These are phyloP conservation scores for Hippocampus mohnikei DNA, from an alignment of 2,113 vertebrate species.

Conservation along the genomic window DNA sequence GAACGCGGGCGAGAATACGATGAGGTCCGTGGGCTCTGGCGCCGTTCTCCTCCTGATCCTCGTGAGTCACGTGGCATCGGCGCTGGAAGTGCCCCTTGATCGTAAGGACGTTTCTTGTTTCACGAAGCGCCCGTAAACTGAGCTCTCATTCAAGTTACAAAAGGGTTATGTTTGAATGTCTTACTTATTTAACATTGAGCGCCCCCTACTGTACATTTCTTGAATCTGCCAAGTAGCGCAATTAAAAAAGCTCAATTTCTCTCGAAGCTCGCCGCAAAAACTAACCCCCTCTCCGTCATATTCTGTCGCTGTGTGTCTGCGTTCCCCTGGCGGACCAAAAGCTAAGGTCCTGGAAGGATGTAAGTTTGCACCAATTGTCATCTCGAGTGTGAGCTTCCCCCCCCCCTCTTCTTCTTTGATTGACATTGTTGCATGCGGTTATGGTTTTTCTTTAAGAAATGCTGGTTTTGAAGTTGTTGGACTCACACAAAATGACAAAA, in stretches of 20 bases:
- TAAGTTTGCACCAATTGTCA: conserved; percentile 78
- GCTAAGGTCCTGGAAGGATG: conserved; percentile 98
- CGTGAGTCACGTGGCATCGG: conserved; percentile 80
- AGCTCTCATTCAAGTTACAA: too few relatives aligned
- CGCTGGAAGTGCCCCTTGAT: conserved; percentile 93
- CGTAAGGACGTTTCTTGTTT: conserved; percentile 76
- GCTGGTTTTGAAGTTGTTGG: conserved; percentile 23
- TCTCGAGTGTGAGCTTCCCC: conserved; percentile 32
- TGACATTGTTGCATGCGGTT: conserved; percentile 54
- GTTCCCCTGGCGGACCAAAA: conserved; percentile 82
- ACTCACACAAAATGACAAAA: background rate
- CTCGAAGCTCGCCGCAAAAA: conserved; percentile 59
- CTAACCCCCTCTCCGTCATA: conserved; percentile 77
- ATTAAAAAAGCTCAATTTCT: conserved; percentile 29
- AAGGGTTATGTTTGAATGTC: too few relatives aligned
- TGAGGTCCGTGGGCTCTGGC: conserved; percentile 59
- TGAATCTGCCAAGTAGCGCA: background rate
- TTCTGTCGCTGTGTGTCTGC: conserved; percentile 80
- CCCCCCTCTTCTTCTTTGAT: conserved; percentile 10
- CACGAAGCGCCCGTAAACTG: too few relatives aligned
- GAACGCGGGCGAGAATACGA: conserved; percentile 74
- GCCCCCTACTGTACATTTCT: background rate
- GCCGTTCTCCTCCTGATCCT: conserved; percentile 73
- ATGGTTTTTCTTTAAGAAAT: conserved; percentile 6
- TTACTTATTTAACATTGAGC: background rate